Base-by-base conservation (phyloP, 2,113 vertebrate species). In the Andinoacara biseriatus region DNA sequence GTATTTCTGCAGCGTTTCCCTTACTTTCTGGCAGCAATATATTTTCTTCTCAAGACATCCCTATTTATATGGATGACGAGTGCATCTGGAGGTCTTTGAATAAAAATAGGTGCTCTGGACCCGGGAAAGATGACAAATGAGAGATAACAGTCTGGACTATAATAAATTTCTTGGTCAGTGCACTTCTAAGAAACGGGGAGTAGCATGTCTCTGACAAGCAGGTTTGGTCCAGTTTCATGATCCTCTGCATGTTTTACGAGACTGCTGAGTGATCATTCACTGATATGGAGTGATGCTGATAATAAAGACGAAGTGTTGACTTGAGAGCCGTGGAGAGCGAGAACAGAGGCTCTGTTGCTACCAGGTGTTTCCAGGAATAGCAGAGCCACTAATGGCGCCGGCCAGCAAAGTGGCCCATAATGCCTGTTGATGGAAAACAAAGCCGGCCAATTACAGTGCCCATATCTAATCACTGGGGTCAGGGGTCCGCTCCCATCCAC, bases 381-480 rank as follows among this genome's bases (percentile, higher is more conserved):
- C 65, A 57, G 67, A 76, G 40, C 80, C 9, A 6, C 80, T 92
- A 91, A 92, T 92, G 92, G 88, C 1, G 22, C 76, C 80, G 81
- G 86, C 67, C 59, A 8, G 72, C 78, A 88, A 82, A 87, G 85
- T 78, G 86, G 80, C 74, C 80, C 35, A 1, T 94, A 93, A 94
- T 94, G 89, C 76, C 83, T 82, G 89, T 83, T 94, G 91, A 94
- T 90, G 91, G 89, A 90, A 91, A 94, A 92, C 93, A 93, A 88
- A 91, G 84, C 59, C 65, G 4, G 74, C 84, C 92, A 93, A 93
- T 94, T 93, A 93, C 83, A 80, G 85, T 33, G 2, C 46, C 49
- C 83, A 86, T 92, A 94, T 94, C 91, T 92, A 92, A 94, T 94
- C 93, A 93, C 31, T 20, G 0, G 74, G 92, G 90, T 93, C 89